Evolutionary conservation across 2,888 invertebrate species (phyloP).

Genomic region (Synanthedon vespiformis): DNA sequence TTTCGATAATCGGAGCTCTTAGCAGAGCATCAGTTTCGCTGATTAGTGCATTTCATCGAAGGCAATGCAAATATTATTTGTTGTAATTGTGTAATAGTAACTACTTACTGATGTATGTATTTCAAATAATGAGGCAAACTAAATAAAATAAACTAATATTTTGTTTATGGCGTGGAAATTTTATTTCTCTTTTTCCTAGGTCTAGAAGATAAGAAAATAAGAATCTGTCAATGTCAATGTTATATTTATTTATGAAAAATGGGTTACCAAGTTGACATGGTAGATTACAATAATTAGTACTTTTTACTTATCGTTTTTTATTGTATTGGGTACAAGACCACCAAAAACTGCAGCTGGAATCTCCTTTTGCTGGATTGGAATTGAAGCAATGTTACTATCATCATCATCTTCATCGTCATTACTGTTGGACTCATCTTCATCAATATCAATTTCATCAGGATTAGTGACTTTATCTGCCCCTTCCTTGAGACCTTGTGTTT

Average conservation of each 20-base stretch:
- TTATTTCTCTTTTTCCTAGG: no score
- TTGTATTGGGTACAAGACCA: conserved; percentile 65
- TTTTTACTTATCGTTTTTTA: conserved; percentile 18
- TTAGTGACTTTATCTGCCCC: conserved; percentile 79
- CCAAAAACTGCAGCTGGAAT: conserved; percentile 95
- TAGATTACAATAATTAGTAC: neutral
- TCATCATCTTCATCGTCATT: conserved; percentile 70
- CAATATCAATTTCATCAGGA: conserved; percentile 90
- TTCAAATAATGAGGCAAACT: no score
- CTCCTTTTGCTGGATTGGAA: conserved; percentile 83
- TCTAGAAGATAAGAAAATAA: no score
- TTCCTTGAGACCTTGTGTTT: conserved; percentile 80
- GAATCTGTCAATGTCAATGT: no score
- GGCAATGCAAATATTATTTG: neutral
- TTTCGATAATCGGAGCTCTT: no score
- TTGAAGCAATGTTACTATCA: conserved; percentile 56
- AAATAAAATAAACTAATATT: no score
- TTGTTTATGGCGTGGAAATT: no score
- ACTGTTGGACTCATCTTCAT: conserved; percentile 77
- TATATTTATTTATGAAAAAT: no score
- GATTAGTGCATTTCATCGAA: conserved; percentile 13
- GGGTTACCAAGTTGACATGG: no score
- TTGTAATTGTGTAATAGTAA: no score
- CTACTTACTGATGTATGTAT: no score
- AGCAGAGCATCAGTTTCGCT: no score